A percentile compares a stretch with the other conserved stretches of the same genome.
phyloP scores from a whole-genome alignment of 2,888 invertebrate species.

The Agrotis ipsilon region DNA sequence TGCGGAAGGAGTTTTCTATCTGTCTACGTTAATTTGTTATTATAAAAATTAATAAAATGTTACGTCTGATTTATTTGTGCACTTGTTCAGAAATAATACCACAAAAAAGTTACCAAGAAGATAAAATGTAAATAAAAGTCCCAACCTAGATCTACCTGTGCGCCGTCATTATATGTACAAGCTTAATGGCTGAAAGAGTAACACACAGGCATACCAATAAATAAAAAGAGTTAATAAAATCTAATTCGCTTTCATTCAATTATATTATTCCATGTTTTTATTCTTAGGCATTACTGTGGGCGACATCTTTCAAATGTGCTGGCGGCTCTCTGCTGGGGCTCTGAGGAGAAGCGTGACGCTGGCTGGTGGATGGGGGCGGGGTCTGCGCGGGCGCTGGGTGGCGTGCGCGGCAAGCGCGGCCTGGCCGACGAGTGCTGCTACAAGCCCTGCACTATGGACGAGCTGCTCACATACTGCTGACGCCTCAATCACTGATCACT shows the following conservation, averaged over 20 bases:
- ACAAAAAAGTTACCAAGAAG: background rate
- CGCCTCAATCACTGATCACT: background rate
- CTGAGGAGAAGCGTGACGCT: conserved; percentile 47
- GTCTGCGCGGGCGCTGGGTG: conserved; percentile 23
- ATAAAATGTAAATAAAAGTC: background rate
- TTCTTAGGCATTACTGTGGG: conserved; percentile 36
- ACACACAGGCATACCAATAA: background rate
- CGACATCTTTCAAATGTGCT: conserved; percentile 38
- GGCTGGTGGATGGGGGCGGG: conserved; percentile 33
- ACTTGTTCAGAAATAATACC: background rate
- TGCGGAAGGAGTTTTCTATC: background rate
- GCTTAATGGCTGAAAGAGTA: background rate
- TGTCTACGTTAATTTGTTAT: too few species aligned
- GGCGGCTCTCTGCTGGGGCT: conserved; percentile 39
- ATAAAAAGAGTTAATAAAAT: background rate
- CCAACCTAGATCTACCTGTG: background rate
- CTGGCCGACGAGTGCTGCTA: conserved; percentile 70
- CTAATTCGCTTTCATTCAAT: background rate
- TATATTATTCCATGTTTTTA: too few species aligned
- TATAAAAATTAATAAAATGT: too few species aligned
- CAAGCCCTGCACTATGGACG: conserved; percentile 66
- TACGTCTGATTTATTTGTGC: too few species aligned
- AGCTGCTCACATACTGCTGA: conserved; percentile 64
- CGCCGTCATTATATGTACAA: background rate
- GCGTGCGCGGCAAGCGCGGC: conserved; percentile 59